Evolutionary conservation across 2,113 vertebrate species (phyloP), one percentile per base, ranked within the genome.

Genomic region (Leucosticte australis): DNA sequence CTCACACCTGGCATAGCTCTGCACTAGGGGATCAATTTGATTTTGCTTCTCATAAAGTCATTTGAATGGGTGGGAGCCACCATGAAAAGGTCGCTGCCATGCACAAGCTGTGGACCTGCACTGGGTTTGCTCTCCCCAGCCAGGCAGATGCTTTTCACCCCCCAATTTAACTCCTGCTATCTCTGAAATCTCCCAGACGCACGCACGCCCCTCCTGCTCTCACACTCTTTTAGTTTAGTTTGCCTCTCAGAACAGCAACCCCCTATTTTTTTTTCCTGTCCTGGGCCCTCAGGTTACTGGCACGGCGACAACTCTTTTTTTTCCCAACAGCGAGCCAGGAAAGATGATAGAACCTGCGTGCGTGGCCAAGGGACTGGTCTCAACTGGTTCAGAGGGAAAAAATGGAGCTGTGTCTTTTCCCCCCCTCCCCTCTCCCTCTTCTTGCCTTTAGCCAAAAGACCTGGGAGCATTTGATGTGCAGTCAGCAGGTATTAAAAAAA

Each of bases 361-460:
- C 97, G 94, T 98, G 97, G 98, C 98, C 98, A 98, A 98, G 97
- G 98, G 98, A 98, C 99, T 98, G 97, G 99, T 98, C 98, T 99
- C 98, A 98, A 99, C 99, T 98, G 98, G 98, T 98, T 98, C 96
- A 96, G 97, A 97, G 96, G 97, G 96, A 63, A 87, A 94, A 98
- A 98, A 98, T 90, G 94, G 94, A 98, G 97, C 97, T 96, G 96
- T 98, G 96, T 97, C 96, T 97, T 98, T 97, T 95, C 15, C 15
- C 42, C 42, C 6, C 39, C 3, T 28, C 1, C n/a, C 33, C 21
- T 60, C 57, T 39, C 35, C 59, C 59, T 4, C 62, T 97, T 89
- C 97, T 98, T 97, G 98, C 98, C 98, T 98, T 98, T 96, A 98
- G 98, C 98, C 98, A 98, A 98, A 98, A 98, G 96, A 97, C 97